Base-by-base conservation (phyloP, 1,140 invertebrate genomes). In the Drosophila melanica region DNA sequence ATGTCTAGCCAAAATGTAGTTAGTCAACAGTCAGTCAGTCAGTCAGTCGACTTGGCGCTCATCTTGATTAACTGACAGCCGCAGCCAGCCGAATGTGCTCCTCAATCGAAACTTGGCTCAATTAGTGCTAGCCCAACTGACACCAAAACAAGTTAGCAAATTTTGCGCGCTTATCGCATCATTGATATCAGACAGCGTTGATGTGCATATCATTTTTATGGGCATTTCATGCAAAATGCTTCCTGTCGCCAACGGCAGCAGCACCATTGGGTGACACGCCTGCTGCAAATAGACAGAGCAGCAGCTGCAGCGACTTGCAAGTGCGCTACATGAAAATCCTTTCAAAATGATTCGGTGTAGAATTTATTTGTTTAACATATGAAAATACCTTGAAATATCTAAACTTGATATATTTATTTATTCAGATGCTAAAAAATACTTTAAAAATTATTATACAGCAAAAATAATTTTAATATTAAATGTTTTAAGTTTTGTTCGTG, bases 191-290 rank as follows among this genome's bases (percentile, higher is more conserved):
- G 69, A 59, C 78, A 75, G 80, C 65, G 82, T 67, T 86, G 81
- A 86, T 87, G 78, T 89, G 84, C 79, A 89, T 89, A 87, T 87
- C 84, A 82, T 73, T 87, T 87, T 87, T 87, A 87, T 87, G 76
- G 82, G 66, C 85, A 90, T 89, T 89, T 89, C 84, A 89, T 89
- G 84, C 84, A 89, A 89, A 89, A 84, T 82, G 84, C 77, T 89
- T 80, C 84, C 84, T 55, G 62, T 50, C 47, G 42, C 60, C 77
- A 74, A 55, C 64, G 50, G 35, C 58, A 58, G 23, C 14, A 51
- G 18, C 54, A 48, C 69, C 41, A 37, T 27, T 41, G 51, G 51
- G 47, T 48, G 59, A 16, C 4, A 16, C 4, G 18, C 12, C 45
- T 27, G 35, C 33, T 8, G 10, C 16, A 30, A 0, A 10, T 8